A percentile compares a stretch with the other conserved stretches of the same genome.
These are phyloP conservation scores for Labia minor DNA, from an alignment of 2,888 invertebrate species.

Conservation along the genomic window DNA sequence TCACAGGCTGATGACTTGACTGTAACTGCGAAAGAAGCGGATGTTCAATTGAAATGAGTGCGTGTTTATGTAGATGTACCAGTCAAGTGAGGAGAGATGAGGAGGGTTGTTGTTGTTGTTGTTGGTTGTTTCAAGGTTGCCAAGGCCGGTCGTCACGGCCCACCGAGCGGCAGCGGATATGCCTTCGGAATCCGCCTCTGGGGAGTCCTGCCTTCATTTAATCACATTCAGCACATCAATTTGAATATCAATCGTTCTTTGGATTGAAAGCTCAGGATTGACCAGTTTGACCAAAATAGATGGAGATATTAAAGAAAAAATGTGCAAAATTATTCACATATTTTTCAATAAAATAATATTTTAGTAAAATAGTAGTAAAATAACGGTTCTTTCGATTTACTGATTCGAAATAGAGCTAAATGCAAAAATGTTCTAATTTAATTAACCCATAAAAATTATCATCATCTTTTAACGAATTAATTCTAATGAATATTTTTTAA, in stretches of 20 bases:
- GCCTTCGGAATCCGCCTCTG: background rate
- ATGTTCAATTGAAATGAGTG: background rate
- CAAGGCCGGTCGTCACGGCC: conserved; percentile 3
- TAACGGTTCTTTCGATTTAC: too few species aligned
- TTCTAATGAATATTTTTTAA: too few species aligned
- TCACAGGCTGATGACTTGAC: background rate
- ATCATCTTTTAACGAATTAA: too few species aligned
- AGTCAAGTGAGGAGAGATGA: background rate
- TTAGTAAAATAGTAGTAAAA: too few species aligned
- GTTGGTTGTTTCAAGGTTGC: conserved; percentile 4
- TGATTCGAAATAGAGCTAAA: too few species aligned
- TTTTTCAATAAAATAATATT: too few species aligned
- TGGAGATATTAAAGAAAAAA: too few species aligned
- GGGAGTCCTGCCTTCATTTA: background rate
- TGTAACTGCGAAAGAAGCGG: background rate
- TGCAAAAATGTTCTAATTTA: too few species aligned
- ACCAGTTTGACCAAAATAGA: too few species aligned
- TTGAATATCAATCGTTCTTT: background rate
- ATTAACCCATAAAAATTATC: too few species aligned
- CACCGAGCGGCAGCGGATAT: background rate
- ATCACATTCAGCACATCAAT: background rate
- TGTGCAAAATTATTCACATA: too few species aligned
- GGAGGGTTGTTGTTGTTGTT: conserved; percentile 13
- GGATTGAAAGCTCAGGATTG: background rate
- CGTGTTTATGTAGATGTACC: background rate